Evolutionary conservation across 2,797 vertebrate species (phyloP), one percentile per base, ranked within the genome.

Genomic region (Protosalanx chinensis): DNA sequence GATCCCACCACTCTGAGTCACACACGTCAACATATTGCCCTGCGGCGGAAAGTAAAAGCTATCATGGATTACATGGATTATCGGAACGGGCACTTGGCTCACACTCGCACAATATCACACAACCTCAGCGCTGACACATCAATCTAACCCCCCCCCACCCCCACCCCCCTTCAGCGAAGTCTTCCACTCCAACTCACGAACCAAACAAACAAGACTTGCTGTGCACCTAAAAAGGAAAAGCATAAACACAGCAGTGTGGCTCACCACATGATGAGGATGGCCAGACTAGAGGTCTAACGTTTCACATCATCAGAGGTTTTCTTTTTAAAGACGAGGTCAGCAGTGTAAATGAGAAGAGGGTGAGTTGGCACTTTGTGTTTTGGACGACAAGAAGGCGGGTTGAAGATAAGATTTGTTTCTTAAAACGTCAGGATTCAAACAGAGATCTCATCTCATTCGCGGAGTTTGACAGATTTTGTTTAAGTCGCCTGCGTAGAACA

Each of bases 1-100:
- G 56, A 78, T 76, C 58, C 33, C 67, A 35, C 60, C 6, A 67
- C 56, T 60, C 41, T 66, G 33, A 73, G 33, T 46, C 41, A 46
- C 10, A 46, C 41, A 46, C 41, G 10, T 46, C 41, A 46, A 46
- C 41, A 46, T 46, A 46, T 76, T 68, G 72, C 33, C 20, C 61
- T 63, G 51, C 27, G 71, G 32, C 27, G 53, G 23, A 65, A 65
- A 62, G 73, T 68, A 72, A 73, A 72, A 80, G 70, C 73, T 74
- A 77, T 79, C 79, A 76, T 70, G 76, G 84, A 86, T 87, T 84
- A 82, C 49, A 75, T 51, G 73, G 79, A 81, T 85, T 88, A 86
- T 83, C 84, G 85, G 77, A 81, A 73, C 76, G 73, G 74, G 74
- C 78, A 67, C 74, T 82, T 13, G 10, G 67, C 35, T 64, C 66